Evolutionary conservation across 1,140 invertebrate species (phyloP), one percentile per base, ranked within the genome.

Genomic region (Andrena cerasifolii): DNA sequence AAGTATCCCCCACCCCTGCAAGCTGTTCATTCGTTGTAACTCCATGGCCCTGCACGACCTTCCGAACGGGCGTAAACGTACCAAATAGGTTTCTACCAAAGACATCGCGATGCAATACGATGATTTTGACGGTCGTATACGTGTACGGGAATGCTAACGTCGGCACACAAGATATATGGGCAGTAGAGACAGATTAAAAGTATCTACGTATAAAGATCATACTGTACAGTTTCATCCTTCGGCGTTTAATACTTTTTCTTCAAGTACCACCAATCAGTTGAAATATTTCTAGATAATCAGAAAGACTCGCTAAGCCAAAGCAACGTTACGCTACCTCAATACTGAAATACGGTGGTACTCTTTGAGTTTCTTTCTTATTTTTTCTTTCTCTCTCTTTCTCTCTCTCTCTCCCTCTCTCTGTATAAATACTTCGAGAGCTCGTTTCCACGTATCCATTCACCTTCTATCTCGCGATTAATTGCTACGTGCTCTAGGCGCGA

Each of bases 21-120:
- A 87, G 62, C 73, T 88, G 70, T 84, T 86, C 82, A 85, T 83
- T 89, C 79, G 85, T 88, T 78, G 74, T 89, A 89, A 54, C 43
- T 86, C 71, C 82, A 72, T 82, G 63, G 53, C 59, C 80, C 78
- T 82, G 72, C 80, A 85, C 33, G 81, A 84, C 67, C 72, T 88
- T 87, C 83, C 86, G 81, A 87, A 87, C 36, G 80, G 84, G 80
- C 56, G 76, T 71, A 77, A 80, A 86, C 76, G 75, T 82, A 86
- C 76, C 79, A 87, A 87, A 85, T 86, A 82, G n/a, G 45, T 82
- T 80, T 87, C 75, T 85, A 80, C 85, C 84, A 88, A 87, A 88
- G 83, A 87, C n/a, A 71, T 68, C 63, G 54, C 67, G 47, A 61
- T 58, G 18, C 28, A 40, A 24, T 53, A 61, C 58, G 61, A 71